These are phyloP conservation scores for Rhinolophus sinicus DNA, from an alignment of 2,113 vertebrate genomes.

Conservation along the genomic window DNA sequence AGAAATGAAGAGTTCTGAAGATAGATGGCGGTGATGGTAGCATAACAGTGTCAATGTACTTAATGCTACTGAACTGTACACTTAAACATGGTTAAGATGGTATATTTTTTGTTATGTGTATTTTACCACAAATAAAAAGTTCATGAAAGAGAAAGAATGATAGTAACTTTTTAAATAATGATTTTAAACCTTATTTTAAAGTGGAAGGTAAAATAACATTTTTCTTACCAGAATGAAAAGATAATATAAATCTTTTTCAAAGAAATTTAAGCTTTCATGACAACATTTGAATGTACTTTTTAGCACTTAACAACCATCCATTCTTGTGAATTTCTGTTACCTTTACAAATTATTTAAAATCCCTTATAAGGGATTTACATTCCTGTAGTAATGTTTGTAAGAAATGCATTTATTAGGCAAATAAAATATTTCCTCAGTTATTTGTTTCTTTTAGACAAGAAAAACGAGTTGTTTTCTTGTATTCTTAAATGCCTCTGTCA, in stretches of 20 bases:
- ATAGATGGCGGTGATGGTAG: neutral
- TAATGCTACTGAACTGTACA: neutral
- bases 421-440: conserved; percentile 32
- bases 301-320: conserved; percentile 9
- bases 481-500: neutral
- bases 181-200: conserved; percentile 58
- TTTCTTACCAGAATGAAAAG: conserved; percentile 57
- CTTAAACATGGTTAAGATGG: neutral
- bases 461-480: conserved; percentile 18
- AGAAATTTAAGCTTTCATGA: conserved; percentile 52
- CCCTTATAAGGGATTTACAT: neutral
- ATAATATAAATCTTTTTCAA: conserved; percentile 53
- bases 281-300: conserved; percentile 50
- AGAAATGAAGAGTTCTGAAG: conserved; percentile 1
- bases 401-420: conserved; percentile 45
- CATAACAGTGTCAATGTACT: neutral
- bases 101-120: neutral
- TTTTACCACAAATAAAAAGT: conserved; percentile 28
- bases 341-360: conserved; percentile 56
- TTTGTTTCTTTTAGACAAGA: conserved; percentile 57
- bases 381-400: conserved; percentile 34
- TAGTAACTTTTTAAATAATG: conserved; percentile 39
- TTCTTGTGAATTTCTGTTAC: conserved; percentile 41
- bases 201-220: neutral
- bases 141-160: neutral